These are phyloP conservation scores for Archivesica marissinica DNA, from an alignment of 1,140 invertebrate genomes.

Conservation along the genomic window DNA sequence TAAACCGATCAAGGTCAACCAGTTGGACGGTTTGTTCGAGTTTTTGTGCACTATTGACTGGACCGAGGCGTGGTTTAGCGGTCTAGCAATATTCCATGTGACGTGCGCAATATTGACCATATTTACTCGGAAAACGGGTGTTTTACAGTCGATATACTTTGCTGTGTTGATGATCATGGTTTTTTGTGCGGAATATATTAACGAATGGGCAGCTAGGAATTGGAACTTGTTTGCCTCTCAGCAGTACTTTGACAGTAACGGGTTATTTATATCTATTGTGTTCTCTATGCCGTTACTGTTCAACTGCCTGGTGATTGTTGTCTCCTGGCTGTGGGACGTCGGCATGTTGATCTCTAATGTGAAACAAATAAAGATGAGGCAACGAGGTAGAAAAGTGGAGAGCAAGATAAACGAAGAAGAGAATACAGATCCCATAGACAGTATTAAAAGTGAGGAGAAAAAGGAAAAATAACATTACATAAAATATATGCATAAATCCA, in stretches of 20 bases:
- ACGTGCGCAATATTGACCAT: constrained; percentile 56
- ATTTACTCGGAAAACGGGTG: constrained; percentile 46
- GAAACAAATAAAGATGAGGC: constrained; percentile 50
- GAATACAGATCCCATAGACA: neutral
- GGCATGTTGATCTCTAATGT: constrained; percentile 57
- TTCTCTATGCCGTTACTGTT: constrained; percentile 95
- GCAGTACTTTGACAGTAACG: constrained; percentile 96
- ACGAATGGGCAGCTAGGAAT: constrained; percentile 92
- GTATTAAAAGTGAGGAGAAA: neutral
- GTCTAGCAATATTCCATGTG: constrained; percentile 58
- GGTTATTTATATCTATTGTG: constrained; percentile 95
- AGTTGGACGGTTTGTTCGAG: constrained; percentile 35
- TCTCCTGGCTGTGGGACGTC: constrained; percentile 80
- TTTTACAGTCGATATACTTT: constrained; percentile 52
- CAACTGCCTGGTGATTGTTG: constrained; percentile 96
- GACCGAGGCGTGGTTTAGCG: constrained; percentile 61
- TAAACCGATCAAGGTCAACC: constrained; percentile 37
- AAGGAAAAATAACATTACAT: neutral
- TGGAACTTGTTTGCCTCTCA: constrained; percentile 92
- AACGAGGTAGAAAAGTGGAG: neutral
- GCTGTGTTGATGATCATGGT: constrained; percentile 89
- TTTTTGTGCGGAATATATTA: constrained; percentile 94
- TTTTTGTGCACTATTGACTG: constrained; percentile 59
- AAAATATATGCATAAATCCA: too few relatives aligned
- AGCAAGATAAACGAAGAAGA: neutral